Percentiles rank a stretch among this genome's conserved stretches.
Evolutionary conservation across 2,888 invertebrate genomes (phyloP).

Genomic region (Idaea dimidiata): DNA sequence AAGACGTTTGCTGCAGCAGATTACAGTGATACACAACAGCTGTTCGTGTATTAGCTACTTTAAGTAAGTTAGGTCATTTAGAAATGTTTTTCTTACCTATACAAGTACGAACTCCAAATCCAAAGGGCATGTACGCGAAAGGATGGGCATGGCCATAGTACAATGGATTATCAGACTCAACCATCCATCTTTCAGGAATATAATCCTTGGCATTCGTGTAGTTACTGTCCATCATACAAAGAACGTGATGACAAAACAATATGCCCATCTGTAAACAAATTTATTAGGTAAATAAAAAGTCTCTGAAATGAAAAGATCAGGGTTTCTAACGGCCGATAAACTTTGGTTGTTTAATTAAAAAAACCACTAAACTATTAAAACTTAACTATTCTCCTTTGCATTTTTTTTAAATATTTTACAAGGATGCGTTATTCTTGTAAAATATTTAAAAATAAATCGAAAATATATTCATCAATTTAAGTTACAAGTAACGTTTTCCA

Average conservation of each 20-base stretch:
- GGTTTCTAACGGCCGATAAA: background rate
- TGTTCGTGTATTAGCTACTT: too few species aligned
- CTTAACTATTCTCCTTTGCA: too few species aligned
- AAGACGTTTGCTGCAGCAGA: too few species aligned
- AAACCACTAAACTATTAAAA: too few species aligned
- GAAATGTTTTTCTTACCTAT: conserved; percentile 64
- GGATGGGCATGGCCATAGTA: conserved; percentile 76
- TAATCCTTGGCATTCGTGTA: conserved; percentile 83
- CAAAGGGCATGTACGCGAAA: conserved; percentile 83
- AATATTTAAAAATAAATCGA: too few species aligned
- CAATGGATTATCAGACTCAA: conserved; percentile 50
- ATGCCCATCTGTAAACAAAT: conserved; percentile 38
- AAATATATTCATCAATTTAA: background rate
- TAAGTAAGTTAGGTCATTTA: background rate
- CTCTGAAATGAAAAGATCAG: background rate
- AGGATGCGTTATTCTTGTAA: too few species aligned
- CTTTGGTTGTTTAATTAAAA: background rate
- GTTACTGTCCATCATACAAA: conserved; percentile 82
- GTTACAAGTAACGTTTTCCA: background rate
- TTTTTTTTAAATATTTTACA: too few species aligned
- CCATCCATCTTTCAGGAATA: conserved; percentile 88
- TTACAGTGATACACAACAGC: background rate
- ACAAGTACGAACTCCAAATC: conserved; percentile 84
- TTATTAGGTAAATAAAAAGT: background rate
- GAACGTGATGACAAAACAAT: conserved; percentile 76